Base-by-base conservation (phyloP, 2,113 vertebrate species). In the Gallinago jamesoni region DNA sequence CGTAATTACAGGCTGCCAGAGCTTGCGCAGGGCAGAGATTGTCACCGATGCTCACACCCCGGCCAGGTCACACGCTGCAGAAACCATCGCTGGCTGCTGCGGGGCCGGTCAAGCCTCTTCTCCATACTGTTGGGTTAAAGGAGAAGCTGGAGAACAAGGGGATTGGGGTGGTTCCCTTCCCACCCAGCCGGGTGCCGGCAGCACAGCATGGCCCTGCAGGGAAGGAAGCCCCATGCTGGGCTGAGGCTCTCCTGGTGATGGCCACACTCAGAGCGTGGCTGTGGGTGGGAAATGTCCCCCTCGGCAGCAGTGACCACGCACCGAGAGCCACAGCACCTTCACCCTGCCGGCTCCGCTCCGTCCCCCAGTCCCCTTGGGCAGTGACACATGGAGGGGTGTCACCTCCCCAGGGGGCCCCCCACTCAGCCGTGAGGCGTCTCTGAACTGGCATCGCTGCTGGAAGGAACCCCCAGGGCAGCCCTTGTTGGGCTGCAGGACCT, bases 91-190 rank as follows among this genome's bases (percentile, higher is more conserved):
- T 83, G 30, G 2, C 59, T 57, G 77, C 66, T 20, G 48, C 2
- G 41, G 39, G 47, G 56, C 12, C 53, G 28, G 2, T 0, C 39
- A 14, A 47, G 17, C 31, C 56, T 73, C 73, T 59, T 20, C 25
- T 20, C n/a, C 1, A 0, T 2, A 2, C 1, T 57, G 33, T 12
- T 10, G 17, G 1, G 45, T 56, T 8, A 23, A 47, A 41, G 7
- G 12, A 39, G 30, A 25, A 25, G 8, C 12, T 20, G 45, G 41
- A 66, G 22, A 89, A 25, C 20, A 5, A 14, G 35, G 31, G 39
- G 16, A 47, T 33, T 7, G 3, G 1, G 20, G 67, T 25, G 33
- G 9, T 25, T 73, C 56, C 56, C 39, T 30, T 78, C 16, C 2
- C 78, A 35, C 7, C 19, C 64, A 48, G 33, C 17, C 16, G 6